phyloP scores from a whole-genome alignment of 2,113 vertebrate genomes.

The Willisornis vidua region DNA sequence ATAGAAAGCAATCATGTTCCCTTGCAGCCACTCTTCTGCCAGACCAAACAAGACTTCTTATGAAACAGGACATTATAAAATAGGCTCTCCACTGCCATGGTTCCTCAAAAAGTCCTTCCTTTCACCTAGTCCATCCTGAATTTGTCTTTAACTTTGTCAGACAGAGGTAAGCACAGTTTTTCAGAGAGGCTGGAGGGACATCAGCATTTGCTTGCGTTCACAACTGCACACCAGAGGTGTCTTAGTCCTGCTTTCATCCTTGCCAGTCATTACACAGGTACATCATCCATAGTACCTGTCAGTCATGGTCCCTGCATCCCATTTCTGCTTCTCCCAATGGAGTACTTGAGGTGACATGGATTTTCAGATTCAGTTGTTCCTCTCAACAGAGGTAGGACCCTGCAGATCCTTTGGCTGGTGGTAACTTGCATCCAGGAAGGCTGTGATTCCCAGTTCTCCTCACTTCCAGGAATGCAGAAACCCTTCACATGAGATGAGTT shows the following conservation, averaged over 20 bases:
- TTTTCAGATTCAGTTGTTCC: background rate
- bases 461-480: background rate
- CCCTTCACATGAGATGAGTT: background rate
- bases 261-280: fast-evolving
- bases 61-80: constrained; percentile 42
- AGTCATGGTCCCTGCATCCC: background rate
- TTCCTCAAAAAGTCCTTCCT: background rate
- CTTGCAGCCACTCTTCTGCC: constrained; percentile 14
- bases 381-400: background rate
- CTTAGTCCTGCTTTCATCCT: background rate
- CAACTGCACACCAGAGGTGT: background rate
- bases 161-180: background rate
- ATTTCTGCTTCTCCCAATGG: background rate
- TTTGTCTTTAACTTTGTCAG: background rate
- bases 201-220: background rate
- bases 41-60: constrained; percentile 33
- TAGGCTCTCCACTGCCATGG: background rate
- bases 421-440: background rate
- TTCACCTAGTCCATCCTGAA: background rate
- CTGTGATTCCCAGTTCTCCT: background rate
- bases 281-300: background rate
- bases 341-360: fast-evolving
- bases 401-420: background rate
- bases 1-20: constrained; percentile 32
- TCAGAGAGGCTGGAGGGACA: background rate